Evolutionary conservation across 2,888 invertebrate species (phyloP).

Genomic region (Drosophila meridiana): DNA sequence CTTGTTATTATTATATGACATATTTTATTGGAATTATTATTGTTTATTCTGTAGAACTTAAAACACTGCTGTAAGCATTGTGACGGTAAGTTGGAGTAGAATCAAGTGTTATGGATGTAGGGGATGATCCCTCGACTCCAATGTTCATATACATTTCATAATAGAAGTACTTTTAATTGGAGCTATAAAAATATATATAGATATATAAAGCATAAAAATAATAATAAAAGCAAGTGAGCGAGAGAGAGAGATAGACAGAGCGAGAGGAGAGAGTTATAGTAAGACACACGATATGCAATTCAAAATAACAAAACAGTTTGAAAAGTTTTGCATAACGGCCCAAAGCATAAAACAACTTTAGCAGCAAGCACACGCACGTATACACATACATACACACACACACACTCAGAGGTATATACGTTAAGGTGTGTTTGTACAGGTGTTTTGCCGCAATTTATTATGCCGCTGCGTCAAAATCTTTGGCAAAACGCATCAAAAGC

Average conservation of each 20-base stretch:
- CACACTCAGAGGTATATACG: neutral
- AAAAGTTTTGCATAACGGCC: constrained; percentile 53
- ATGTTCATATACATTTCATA: no score
- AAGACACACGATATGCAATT: constrained; percentile 19
- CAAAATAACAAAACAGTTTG: constrained; percentile 51
- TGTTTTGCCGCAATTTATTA: constrained; percentile 69
- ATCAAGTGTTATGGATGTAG: no score
- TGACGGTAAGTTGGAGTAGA: no score
- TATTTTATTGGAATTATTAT: no score
- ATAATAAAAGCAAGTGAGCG: neutral
- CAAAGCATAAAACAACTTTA: constrained; percentile 43
- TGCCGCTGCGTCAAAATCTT: constrained; percentile 71
- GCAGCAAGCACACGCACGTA: neutral
- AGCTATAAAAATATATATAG: neutral
- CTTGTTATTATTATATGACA: no score
- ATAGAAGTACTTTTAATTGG: no score
- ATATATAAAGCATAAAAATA: neutral
- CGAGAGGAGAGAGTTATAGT: neutral
- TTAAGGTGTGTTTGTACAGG: constrained; percentile 56
- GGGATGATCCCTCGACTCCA: no score
- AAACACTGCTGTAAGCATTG: no score
- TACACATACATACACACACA: neutral
- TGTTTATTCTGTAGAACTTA: no score
- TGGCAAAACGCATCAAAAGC: constrained; percentile 59
- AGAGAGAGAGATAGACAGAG: neutral